phyloP scores from a whole-genome alignment of 2,888 invertebrate genomes.

The Apoda limacodes region DNA sequence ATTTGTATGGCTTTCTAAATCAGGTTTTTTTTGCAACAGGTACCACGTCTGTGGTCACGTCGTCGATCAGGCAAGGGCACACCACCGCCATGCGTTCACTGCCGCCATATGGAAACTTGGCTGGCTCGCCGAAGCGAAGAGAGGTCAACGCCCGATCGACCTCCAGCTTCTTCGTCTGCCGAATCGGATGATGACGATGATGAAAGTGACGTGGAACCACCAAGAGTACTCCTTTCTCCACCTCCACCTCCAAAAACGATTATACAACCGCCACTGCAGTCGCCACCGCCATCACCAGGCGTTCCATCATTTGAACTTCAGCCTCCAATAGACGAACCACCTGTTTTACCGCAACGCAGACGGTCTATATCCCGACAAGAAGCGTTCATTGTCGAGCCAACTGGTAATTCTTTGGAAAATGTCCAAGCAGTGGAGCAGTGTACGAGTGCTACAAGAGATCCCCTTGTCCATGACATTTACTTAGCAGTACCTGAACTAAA shows the following conservation, averaged over 20 bases:
- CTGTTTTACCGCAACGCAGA: conserved; percentile 65
- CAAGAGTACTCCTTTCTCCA: conserved; percentile 74
- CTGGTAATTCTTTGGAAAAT: conserved; percentile 78
- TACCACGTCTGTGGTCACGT: conserved; percentile 73
- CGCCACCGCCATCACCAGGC: conserved; percentile 65
- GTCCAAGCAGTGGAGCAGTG: conserved; percentile 68
- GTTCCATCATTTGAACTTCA: conserved; percentile 71
- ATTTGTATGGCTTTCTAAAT: no score
- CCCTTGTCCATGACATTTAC: conserved; percentile 77
- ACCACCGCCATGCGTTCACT: conserved; percentile 81
- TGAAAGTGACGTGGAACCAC: conserved; percentile 60
- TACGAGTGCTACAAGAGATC: conserved; percentile 39
- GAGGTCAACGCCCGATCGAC: conserved; percentile 46
- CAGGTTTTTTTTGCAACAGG: conserved; percentile 43
- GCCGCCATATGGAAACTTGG: conserved; percentile 82
- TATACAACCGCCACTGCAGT: conserved; percentile 42
- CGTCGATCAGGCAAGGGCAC: conserved; percentile 75
- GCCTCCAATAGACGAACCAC: conserved; percentile 58
- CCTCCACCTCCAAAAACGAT: conserved; percentile 50
- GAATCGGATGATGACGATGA: conserved; percentile 59
- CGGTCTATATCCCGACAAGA: conserved; percentile 85
- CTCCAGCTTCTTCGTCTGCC: conserved; percentile 47
- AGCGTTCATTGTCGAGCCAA: conserved; percentile 83
- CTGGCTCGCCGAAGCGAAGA: conserved; percentile 64
- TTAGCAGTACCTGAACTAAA: conserved; percentile 85